Percentiles rank a stretch among this genome's conserved stretches.
phyloP scores from a whole-genome alignment of 1,140 invertebrate genomes.

The Papilio polyxenes region DNA sequence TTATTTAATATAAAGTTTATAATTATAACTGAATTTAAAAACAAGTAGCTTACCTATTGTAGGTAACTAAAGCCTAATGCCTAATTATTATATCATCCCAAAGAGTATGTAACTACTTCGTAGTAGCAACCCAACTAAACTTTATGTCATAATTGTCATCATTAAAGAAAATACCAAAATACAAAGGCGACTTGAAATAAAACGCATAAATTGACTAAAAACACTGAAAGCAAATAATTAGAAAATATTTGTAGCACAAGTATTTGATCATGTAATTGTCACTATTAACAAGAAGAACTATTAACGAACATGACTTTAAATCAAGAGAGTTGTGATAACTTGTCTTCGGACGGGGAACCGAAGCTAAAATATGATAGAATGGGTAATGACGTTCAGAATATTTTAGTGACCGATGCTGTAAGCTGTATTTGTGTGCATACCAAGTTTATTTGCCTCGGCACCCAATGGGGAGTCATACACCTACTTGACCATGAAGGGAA shows the following conservation, averaged over 20 bases:
- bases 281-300: background rate
- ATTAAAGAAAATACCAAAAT: conserved; percentile 29
- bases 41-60: too few species aligned
- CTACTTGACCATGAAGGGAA: conserved; percentile 97
- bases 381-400: conserved; percentile 91
- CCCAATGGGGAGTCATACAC: conserved; percentile 94
- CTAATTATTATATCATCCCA: too few species aligned
- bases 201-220: conserved; percentile 10
- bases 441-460: conserved; percentile 97
- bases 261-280: conserved; percentile 26
- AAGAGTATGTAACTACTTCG: too few species aligned
- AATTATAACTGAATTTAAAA: too few species aligned
- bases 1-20: too few species aligned
- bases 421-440: conserved; percentile 95
- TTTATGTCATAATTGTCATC: conserved; percentile 15
- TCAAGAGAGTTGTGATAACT: conserved; percentile 70
- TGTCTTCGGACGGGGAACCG: conserved; percentile 89
- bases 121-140: background rate
- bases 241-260: conserved; percentile 7
- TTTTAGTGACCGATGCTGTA: conserved; percentile 93
- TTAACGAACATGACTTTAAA: conserved; percentile 62
- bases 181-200: conserved; percentile 18
- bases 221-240: background rate
- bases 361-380: conserved; percentile 95
- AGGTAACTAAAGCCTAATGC: background rate